Conservation (phyloP, 2,113 vertebrate genomes). For the Anhinga rufa region DNA sequence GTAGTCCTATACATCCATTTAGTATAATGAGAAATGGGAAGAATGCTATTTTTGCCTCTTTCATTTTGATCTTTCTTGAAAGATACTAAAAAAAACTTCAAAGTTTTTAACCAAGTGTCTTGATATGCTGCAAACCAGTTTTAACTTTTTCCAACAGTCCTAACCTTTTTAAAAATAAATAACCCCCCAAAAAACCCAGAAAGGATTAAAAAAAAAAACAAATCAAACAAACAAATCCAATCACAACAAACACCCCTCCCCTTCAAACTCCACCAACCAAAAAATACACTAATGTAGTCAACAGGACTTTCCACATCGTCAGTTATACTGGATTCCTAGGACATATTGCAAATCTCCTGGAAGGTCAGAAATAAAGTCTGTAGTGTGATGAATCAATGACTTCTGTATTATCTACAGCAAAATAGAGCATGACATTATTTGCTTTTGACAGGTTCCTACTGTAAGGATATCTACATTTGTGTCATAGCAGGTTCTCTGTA, state of each 20-base stretch:
- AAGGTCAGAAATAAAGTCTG: background rate
- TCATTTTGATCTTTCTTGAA: background rate
- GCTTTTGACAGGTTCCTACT: background rate
- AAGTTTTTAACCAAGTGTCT: background rate
- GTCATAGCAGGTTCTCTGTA: background rate
- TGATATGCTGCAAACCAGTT: background rate
- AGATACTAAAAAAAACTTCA: background rate
- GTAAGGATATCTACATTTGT: background rate
- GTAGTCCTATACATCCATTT: background rate
- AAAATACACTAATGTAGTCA: background rate
- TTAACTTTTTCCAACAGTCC: fast-evolving
- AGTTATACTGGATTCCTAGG: background rate
- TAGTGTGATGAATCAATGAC: background rate
- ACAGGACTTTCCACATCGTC: background rate
- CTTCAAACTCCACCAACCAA: background rate
- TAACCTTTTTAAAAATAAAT: background rate
- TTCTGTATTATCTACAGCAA: background rate
- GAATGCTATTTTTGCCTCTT: background rate
- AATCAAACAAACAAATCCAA: too few relatives aligned
- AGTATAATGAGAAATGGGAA: background rate
- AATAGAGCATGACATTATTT: background rate
- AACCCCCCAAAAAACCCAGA: fast-evolving
- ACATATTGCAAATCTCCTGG: background rate
- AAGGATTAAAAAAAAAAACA: background rate
- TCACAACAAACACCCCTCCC: fast-evolving